Percentiles rank a stretch among this genome's conserved stretches.
Conservation (phyloP, 2,113 vertebrate species). For the Hippocampus mohnikei region DNA sequence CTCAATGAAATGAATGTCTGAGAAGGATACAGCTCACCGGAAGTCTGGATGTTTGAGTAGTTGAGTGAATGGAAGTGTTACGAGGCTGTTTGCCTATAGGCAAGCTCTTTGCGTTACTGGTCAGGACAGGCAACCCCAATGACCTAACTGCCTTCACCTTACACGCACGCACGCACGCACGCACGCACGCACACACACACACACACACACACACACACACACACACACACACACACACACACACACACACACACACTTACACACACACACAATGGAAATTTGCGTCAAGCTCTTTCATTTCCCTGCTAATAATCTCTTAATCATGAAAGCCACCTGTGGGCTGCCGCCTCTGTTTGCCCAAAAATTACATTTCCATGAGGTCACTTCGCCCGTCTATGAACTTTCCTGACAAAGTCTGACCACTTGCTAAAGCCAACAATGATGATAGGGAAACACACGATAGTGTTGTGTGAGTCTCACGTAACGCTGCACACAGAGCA, state of each 20-base stretch:
- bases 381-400: conserved; percentile 49
- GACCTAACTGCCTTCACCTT: conserved; percentile 31
- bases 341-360: conserved; percentile 42
- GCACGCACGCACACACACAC: too few relatives aligned
- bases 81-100: too few relatives aligned
- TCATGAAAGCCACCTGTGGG: conserved; percentile 59
- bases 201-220: too few relatives aligned
- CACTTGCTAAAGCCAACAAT: background rate
- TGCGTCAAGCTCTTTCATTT: conserved; percentile 55
- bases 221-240: background rate
- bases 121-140: conserved; percentile 36
- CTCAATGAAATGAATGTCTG: too few relatives aligned
- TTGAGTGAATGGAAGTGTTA: too few relatives aligned
- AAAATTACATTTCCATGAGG: conserved; percentile 66
- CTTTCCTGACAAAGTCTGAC: conserved; percentile 1
- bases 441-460: background rate
- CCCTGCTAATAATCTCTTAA: conserved; percentile 63
- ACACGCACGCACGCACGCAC: too few relatives aligned
- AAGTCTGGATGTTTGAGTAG: too few relatives aligned
- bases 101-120: background rate
- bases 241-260: too few relatives aligned
- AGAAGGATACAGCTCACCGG: too few relatives aligned
- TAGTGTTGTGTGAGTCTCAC: conserved; percentile 2
- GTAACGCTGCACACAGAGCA: background rate
- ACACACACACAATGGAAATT: background rate